A percentile compares a stretch with the other conserved stretches of the same genome.
phyloP scores from a whole-genome alignment of 2,888 invertebrate genomes.

The Strigamia transsilvanica region DNA sequence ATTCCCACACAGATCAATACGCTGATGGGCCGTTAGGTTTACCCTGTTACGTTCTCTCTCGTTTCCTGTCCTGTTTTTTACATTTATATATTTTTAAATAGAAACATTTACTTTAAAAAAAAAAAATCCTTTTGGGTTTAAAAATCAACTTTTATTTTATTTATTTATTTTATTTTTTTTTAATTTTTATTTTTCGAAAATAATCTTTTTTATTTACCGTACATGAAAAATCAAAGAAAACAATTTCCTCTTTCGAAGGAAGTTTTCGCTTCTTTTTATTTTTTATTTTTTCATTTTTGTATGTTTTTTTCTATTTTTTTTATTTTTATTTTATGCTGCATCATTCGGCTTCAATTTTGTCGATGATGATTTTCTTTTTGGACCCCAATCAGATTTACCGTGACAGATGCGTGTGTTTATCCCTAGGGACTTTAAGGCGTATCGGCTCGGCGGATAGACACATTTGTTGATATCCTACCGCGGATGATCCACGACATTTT shows the following conservation, averaged over 20 bases:
- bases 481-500: constrained; percentile 48
- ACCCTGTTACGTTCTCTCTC: constrained; percentile 18
- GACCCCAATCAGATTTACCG: constrained; percentile 40
- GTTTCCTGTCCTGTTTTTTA: neutral
- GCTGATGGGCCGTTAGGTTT: constrained; percentile 46
- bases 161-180: neutral
- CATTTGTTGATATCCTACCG: constrained; percentile 46
- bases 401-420: constrained; percentile 48
- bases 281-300: neutral
- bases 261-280: neutral
- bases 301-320: neutral
- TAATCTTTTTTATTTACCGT: neutral
- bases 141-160: neutral
- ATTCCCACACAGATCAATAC: constrained; percentile 49
- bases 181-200: neutral
- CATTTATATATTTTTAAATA: neutral
- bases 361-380: constrained; percentile 47
- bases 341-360: constrained; percentile 43
- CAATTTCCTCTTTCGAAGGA: constrained; percentile 17
- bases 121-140: neutral
- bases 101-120: no score
- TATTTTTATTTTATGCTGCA: constrained; percentile 18
- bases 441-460: constrained; percentile 48
- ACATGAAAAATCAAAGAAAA: constrained; percentile 43
- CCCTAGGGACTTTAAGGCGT: constrained; percentile 45